Base-by-base conservation (phyloP, 1,140 invertebrate genomes). In the Hylyphantes graminicola region DNA sequence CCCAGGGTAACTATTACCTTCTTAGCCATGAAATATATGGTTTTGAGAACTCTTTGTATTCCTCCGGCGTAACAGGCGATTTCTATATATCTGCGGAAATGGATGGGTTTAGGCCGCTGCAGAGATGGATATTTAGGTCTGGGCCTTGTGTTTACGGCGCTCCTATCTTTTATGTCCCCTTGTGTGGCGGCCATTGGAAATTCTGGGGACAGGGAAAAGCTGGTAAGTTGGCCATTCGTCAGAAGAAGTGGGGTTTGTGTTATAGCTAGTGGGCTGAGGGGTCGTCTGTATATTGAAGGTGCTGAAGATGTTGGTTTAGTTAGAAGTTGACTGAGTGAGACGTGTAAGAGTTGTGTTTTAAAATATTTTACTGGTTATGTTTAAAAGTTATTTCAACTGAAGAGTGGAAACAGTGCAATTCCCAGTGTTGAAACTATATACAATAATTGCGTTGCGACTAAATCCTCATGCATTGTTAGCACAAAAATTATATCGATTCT, bases 61-160 rank as follows among this genome's bases (percentile, higher is more conserved):
- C 77, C 10, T 19, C 2, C 11, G 10, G 57, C n/a, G 51, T 80
- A 80, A 80, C 65, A 80, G 77, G 77, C 77, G 64, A 80, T 80
- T 80, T 80, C 77, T 80, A 80, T 80, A 80, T 57, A 80, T 80
- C 77, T 80, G 65, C 19, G 54, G 59, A 63, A 63, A 63, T 70
- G 55, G 68, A 57, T 51, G 51, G 76, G 48, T 54, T 19, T 55
- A 13, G 6, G 19, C 19, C 57, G 12, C 9, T 55, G 59, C 48
- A 70, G 54, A 70, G 77, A 65, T 80, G 51, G 65, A 80, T 80
- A 80, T 80, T 68, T 80, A 70, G 55, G 61, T 35, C 50, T 10
- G 50, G 50, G 63, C 6, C 51, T 17, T 12, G 61, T 57, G 72
- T 74, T 74, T 74, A 57, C 17, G 35, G 74, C n/a, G 73, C 35